Conservation (phyloP, 2,113 vertebrate species). For the Rana temporaria region DNA sequence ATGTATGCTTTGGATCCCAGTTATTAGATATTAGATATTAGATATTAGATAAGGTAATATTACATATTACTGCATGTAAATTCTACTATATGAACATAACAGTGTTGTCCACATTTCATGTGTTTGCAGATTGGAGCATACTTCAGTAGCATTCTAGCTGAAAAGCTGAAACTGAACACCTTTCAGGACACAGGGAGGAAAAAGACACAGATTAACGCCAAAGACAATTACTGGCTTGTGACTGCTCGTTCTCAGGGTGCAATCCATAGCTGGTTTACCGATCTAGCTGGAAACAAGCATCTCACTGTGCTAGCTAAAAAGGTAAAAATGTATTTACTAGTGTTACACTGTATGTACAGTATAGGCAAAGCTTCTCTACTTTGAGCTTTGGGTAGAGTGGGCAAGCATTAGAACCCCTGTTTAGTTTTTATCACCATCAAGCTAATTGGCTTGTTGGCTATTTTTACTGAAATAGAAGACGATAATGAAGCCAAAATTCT, state of each 20-base stretch:
- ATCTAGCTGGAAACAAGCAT: conserved; percentile 78
- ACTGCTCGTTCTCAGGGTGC: conserved; percentile 78
- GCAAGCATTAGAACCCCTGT: no score
- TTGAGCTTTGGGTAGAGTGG: no score
- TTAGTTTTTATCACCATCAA: no score
- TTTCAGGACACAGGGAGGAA: conserved; percentile 81
- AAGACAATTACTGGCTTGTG: conserved; percentile 82
- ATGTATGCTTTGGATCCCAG: no score
- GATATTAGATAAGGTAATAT: no score
- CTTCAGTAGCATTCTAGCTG: conserved; percentile 80
- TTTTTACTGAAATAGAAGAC: no score
- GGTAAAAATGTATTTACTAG: conserved; percentile 61
- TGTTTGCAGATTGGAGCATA: conserved; percentile 74
- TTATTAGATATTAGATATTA: no score
- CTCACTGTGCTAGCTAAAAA: conserved; percentile 78
- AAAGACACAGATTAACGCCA: conserved; percentile 80
- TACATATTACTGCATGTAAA: no score
- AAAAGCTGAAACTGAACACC: conserved; percentile 80
- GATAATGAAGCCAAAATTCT: no score
- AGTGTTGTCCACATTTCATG: neutral
- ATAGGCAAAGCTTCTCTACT: no score
- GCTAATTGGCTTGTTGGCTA: no score
- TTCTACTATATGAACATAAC: no score
- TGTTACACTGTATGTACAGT: neutral
- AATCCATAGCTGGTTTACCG: conserved; percentile 80